A percentile compares a stretch with the other conserved stretches of the same genome.
phyloP scores from a whole-genome alignment of 2,888 invertebrate genomes.

The Eueremaeus valkanovi region DNA sequence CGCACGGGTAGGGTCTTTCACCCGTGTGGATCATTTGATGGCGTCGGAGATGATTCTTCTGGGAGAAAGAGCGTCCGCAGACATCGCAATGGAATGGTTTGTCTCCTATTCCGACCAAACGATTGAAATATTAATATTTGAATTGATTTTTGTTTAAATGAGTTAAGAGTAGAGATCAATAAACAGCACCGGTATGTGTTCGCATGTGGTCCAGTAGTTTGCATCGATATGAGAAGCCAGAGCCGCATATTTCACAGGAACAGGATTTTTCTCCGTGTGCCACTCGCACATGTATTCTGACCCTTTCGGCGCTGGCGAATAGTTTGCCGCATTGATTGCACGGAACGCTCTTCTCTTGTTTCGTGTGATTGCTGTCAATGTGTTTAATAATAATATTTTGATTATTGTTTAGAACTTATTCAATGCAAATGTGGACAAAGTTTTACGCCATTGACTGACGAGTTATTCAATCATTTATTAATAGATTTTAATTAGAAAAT shows the following conservation, averaged over 20 bases:
- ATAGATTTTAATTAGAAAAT: no score
- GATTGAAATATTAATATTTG: background rate
- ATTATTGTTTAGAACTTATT: no score
- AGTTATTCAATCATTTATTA: no score
- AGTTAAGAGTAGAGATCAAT: no score
- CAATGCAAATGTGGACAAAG: no score
- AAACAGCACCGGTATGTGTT: slow-evolving; percentile 47
- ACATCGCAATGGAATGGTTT: slow-evolving; percentile 49
- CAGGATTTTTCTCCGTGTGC: slow-evolving; percentile 49
- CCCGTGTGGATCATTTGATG: slow-evolving; percentile 49
- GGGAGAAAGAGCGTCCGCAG: slow-evolving; percentile 48
- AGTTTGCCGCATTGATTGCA: slow-evolving; percentile 49
- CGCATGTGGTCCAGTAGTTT: slow-evolving; percentile 49
- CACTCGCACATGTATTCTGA: slow-evolving; percentile 47
- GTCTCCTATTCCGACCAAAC: slow-evolving; percentile 42
- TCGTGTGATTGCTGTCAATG: slow-evolving; percentile 46
- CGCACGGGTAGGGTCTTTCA: slow-evolving; percentile 48
- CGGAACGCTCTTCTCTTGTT: slow-evolving; percentile 48
- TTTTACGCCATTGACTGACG: no score
- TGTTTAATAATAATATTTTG: no score
- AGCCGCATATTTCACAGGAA: slow-evolving; percentile 48
- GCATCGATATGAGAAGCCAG: slow-evolving; percentile 49
- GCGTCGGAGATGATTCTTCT: slow-evolving; percentile 48
- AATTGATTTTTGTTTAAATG: no score
- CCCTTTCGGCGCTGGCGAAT: slow-evolving; percentile 48